Conservation (phyloP, 2,113 vertebrate genomes). For the Narcine bancroftii region DNA sequence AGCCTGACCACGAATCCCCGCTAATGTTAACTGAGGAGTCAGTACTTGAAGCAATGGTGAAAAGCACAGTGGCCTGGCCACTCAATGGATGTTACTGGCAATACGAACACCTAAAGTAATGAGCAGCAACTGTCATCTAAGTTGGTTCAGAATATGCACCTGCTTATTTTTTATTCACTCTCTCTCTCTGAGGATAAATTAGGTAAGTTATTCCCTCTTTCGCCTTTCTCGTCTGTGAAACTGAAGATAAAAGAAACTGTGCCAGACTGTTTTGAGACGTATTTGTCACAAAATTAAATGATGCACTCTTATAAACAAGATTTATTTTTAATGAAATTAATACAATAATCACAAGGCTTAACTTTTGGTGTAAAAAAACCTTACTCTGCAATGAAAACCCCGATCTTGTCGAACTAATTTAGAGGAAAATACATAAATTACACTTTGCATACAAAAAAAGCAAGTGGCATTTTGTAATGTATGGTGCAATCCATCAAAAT, state of each 20-base stretch:
- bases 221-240: conserved; percentile 49
- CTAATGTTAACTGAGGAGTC: conserved; percentile 34
- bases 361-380: not conserved
- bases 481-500: conserved; percentile 27
- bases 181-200: conserved; percentile 64
- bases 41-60: conserved; percentile 76
- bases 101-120: conserved; percentile 76
- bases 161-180: conserved; percentile 67
- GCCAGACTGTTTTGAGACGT: not conserved
- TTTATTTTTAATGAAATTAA: conserved; percentile 26
- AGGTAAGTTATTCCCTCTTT: conserved; percentile 81
- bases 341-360: not conserved
- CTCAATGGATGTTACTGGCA: conserved; percentile 85
- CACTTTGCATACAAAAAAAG: conserved; percentile 10
- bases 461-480: conserved; percentile 19
- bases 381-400: conserved; percentile 2
- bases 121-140: conserved; percentile 99
- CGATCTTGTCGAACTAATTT: not conserved
- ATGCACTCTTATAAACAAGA: not conserved
- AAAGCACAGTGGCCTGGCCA: conserved; percentile 48
- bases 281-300: conserved; percentile 9
- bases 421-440: not conserved
- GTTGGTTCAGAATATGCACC: conserved; percentile 99
- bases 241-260: conserved; percentile 25
- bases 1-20: not conserved